Evolutionary conservation across 2,797 vertebrate species (phyloP).

Genomic region (Numenius phaeopus): DNA sequence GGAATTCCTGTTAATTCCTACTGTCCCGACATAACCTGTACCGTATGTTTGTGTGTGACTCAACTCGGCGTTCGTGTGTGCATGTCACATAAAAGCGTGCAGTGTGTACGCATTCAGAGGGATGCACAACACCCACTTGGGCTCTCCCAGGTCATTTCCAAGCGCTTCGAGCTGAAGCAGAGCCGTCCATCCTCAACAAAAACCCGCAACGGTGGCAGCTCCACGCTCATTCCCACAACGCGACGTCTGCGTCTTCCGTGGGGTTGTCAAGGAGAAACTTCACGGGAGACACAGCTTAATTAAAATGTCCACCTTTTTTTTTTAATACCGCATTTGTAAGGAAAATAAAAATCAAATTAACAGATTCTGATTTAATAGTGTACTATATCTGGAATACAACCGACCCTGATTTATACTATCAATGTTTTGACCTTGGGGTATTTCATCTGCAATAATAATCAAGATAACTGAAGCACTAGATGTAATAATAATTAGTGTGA

Average conservation of each 20-base stretch:
- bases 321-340: neutral
- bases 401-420: constrained; percentile 36
- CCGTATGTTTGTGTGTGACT: constrained; percentile 14
- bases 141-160: too few species aligned
- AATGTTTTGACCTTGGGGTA: constrained; percentile 72
- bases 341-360: constrained; percentile 42
- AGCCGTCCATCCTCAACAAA: neutral
- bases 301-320: constrained; percentile 16
- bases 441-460: constrained; percentile 65
- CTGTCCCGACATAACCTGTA: neutral
- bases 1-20: constrained; percentile 59
- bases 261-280: constrained; percentile 30
- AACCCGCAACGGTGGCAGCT: neutral
- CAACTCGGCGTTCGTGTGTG: neutral
- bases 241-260: neutral
- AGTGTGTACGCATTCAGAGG: too few species aligned
- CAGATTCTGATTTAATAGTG: neutral
- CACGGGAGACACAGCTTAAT: neutral
- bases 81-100: too few species aligned
- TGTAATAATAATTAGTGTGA: constrained; percentile 76
- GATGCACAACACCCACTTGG: too few species aligned
- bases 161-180: too few species aligned
- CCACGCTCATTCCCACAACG: constrained; percentile 14
- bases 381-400: constrained; percentile 2
- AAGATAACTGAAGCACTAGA: constrained; percentile 73